Base-by-base conservation (phyloP, 1,140 invertebrate species). In the Latrodectus geometricus region DNA sequence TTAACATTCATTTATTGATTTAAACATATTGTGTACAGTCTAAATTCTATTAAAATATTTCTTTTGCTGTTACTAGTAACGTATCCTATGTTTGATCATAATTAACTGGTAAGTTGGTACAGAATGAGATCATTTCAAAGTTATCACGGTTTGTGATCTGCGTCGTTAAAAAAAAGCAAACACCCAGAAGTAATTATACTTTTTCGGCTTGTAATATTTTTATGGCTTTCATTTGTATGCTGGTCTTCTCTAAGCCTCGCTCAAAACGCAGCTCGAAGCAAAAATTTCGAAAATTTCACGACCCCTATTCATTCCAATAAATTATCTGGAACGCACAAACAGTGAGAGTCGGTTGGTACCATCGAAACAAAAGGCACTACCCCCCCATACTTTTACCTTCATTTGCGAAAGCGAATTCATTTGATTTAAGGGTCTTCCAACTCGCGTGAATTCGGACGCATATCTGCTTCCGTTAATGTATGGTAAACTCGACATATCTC, bases 351-450 rank as follows among this genome's bases (percentile, higher is more conserved):
- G 12, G 68, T 9, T n/a, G 12, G 0, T 7, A 14, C 17, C 8
- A 2, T 0, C 21, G 68, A 69, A 69, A 69, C 68, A 69, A 69
- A 23, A 69, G 21, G 12, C 21, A 15, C 12, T 7, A 2, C 12
- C 61, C 61, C 61, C 61, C 61, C 61, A n/a, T n/a, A n/a, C n/a
- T 21, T n/a, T 21, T 69, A n/a, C 68, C 68, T 20, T 69, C 68
- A 23, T 69, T 69, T 69, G 20, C 9, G 21, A 23, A 23, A 0
- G 21, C 17, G 54, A 11, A 61, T 14, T 61, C 54, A 61, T 61
- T 61, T 69, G 68, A 69, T 69, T 69, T 20, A 69, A 17, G 54
- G 68, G 21, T 11, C 68, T 69, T 69, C 68, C 15, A 73, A 73
- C 14, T 35, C 70, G 70, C 21, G 54, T 61, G 54, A 61, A 61